Evolutionary conservation across 2,113 vertebrate species (phyloP), one percentile per base, ranked within the genome.

Genomic region (Heterotilapia buettikoferi): DNA sequence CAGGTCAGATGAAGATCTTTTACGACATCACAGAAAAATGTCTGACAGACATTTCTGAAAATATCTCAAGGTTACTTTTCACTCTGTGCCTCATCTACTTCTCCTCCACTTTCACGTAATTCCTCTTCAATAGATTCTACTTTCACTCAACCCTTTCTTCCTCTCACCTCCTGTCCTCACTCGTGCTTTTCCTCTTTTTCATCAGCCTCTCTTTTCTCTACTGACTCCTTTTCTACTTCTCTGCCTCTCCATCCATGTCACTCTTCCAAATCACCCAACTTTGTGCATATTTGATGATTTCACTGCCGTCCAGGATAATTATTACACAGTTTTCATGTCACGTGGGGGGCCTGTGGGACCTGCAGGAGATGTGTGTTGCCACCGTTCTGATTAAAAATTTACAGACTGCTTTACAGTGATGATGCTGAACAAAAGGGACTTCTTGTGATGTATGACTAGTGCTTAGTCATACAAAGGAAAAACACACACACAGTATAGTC

Each of bases 211-310:
- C 10, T 54, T 29, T 68, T 40, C 52, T 81, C 54, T 66, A 11
- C 73, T 47, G 43, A 88, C 31, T 78, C 26, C 3, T 68, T 56
- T 78, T 73, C 61, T 63, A 71, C 18, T 82, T 71, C 61, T 83
- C 21, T n/a, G 9, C 85, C 38, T 31, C 68, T 26, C n/a, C 82
- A 31, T 16, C 57, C 50, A 4, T 21, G 14, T 13, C 61, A 68
- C 45, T 68, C 78, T 53, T 76, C 59, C 83, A 80, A 88, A 88
- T 52, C 66, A 4, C 5, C 10, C 40, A 18, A 24, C 52, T 59
- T 61, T 59, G 54, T 95, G 84, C 90, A 95, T 95, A 94, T 93
- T 96, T 95, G 19, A 94, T 93, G 92, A 91, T 52, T 84, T 88
- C 52, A 24, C 80, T 56, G 50, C 52, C 3, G 40, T 86, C 81